Evolutionary conservation across 2,113 vertebrate species (phyloP).

Genomic region (Rhynchomys soricoides): DNA sequence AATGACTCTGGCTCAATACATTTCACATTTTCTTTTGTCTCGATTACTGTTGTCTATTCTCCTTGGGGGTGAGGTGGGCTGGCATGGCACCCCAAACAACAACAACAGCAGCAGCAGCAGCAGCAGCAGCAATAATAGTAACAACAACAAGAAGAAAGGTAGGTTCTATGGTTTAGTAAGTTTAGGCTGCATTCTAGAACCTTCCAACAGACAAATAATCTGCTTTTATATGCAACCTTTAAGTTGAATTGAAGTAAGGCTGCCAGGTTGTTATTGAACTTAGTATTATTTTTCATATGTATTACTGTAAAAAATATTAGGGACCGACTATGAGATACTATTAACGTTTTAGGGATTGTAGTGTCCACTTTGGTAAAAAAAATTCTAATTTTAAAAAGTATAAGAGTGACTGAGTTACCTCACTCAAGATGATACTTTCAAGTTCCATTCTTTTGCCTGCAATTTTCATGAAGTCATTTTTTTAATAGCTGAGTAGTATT

Average conservation of each 20-base stretch:
- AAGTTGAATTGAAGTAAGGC: background rate
- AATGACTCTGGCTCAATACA: background rate
- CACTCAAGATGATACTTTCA: too few relatives aligned
- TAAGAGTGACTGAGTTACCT: too few relatives aligned
- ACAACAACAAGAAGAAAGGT: background rate
- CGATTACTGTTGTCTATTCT: background rate
- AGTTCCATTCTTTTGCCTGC: too few relatives aligned
- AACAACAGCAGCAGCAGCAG: background rate
- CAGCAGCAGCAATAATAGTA: background rate
- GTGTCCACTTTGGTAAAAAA: background rate
- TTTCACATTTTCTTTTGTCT: background rate
- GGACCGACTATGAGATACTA: background rate
- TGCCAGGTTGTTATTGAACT: background rate
- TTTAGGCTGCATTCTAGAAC: background rate
- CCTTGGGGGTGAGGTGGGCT: background rate
- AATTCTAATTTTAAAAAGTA: background rate
- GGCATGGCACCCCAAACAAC: background rate
- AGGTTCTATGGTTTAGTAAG: background rate
- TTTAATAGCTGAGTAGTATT: too few relatives aligned
- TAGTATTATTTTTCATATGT: background rate
- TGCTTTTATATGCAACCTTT: fast-evolving
- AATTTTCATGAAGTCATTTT: too few relatives aligned
- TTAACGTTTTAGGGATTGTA: background rate
- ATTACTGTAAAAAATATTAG: background rate
- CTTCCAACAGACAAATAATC: background rate